A percentile compares a stretch with the other conserved stretches of the same genome.
phyloP scores from a whole-genome alignment of 1,140 invertebrate genomes.

The Chelonus insularis region DNA sequence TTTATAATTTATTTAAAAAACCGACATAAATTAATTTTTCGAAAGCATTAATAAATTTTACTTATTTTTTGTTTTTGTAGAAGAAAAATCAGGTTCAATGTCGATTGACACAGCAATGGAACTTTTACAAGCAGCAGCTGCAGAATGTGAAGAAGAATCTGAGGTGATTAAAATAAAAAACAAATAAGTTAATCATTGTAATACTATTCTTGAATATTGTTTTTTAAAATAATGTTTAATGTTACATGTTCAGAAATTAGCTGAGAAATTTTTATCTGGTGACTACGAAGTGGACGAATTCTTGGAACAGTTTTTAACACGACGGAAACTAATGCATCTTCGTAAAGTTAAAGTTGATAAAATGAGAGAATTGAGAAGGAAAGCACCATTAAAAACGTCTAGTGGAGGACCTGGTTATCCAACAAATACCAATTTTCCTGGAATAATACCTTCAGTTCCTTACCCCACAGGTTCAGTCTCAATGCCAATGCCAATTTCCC shows the following conservation, averaged over 20 bases:
- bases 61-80: too few relatives aligned
- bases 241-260: slow-evolving; percentile 58
- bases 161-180: slow-evolving; percentile 62
- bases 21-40: slow-evolving; percentile 5
- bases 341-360: slow-evolving; percentile 85
- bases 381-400: slow-evolving; percentile 47
- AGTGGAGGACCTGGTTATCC: slow-evolving; percentile 47
- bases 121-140: slow-evolving; percentile 79
- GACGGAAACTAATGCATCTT: slow-evolving; percentile 77
- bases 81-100: slow-evolving; percentile 70
- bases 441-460: slow-evolving; percentile 51
- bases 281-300: slow-evolving; percentile 78
- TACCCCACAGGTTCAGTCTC: slow-evolving; percentile 60
- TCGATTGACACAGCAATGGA: slow-evolving; percentile 81
- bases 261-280: slow-evolving; percentile 75
- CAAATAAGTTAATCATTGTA: slow-evolving; percentile 10
- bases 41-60: slow-evolving; percentile 22
- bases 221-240: slow-evolving; percentile 1
- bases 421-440: slow-evolving; percentile 43
- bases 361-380: slow-evolving; percentile 75
- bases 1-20: slow-evolving; percentile 20
- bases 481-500: slow-evolving; percentile 63
- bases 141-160: slow-evolving; percentile 86
- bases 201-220: neutral
- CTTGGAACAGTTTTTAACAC: slow-evolving; percentile 73